Evolutionary conservation across 2,888 invertebrate genomes (phyloP), one percentile per base, ranked within the genome.

Genomic region (Hyppa rectilinea): DNA sequence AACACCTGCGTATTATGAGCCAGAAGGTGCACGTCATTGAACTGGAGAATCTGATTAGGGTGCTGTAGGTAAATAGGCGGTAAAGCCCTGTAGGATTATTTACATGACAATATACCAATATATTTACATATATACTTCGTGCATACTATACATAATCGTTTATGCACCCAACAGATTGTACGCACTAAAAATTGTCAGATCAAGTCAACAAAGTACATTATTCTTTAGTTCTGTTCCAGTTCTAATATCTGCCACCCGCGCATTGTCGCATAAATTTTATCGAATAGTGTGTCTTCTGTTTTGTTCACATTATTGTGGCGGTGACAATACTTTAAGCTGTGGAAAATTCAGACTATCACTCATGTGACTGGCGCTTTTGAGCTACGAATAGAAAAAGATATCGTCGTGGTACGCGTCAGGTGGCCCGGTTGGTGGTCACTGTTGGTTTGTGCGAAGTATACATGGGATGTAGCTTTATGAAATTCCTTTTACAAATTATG

Each of bases 321-420:
- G 29, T 38, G 71, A 43, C 43, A 58, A 14, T 9, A 61, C 43
- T 65, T 60, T 52, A 71, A 59, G 55, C 59, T 60, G 58, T 56
- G 34, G 43, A 66, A 75, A 64, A 67, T 66, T 71, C 26, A 20
- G 66, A 80, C 80, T 58, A 70, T 69, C 56, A 64, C 45, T 70
- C 80, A 59, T 59, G 40, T 80, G 80, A 75, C 78, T 75, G 50
- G 63, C 63, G 53, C 20, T 45, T 72, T 72, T 34, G 14, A 52
- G 52, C 47, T 20, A 52, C 4, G 20, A 29, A 34, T 17, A 26
- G 52, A 43, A 74, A 49, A 49, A 49, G 14, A 49, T 38, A 17
- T 6, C n/a, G 29, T 38, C 38, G 23, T 50, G 3, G 29, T 12
- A 4, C 26, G 38, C 26, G 4, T 10, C 12, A 3, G 26, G 4